Base-by-base conservation (phyloP, 2,113 vertebrate genomes). In the Butastur rufipennis region DNA sequence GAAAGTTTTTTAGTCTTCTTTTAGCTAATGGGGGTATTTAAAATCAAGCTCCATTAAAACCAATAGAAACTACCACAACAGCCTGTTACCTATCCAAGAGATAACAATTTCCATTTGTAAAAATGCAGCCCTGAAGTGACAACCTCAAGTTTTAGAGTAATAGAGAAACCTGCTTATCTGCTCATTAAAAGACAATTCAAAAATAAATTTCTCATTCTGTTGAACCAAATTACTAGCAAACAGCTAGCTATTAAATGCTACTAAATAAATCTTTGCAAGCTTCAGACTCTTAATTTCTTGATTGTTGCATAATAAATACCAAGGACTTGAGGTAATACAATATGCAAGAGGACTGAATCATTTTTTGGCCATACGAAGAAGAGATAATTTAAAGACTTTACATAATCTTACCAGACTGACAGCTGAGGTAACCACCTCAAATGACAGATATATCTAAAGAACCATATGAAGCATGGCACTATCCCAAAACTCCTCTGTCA, bases 391-490 rank as follows among this genome's bases (percentile, higher is more conserved):
- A 7, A 97, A 97, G 89, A 62, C 48, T 81, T 80, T 86, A 91
- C 59, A 27, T 91, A 96, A 94, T 94, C 93, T 50, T 73, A 83
- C 59, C 86, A 96, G 92, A 86, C 77, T 96, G 96, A 96, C 94
- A 96, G 92, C 90, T 97, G 96, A 97, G 78, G 90, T 93, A 97
- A 97, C 90, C 81, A 95, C 92, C 95, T 86, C 87, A 63, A 91
- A 71, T 59, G 95, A 92, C 91, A 93, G 68, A 74, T 97, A 67
- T 80, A 93, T 91, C 80, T 94, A 21, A 86, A 92, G 93, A 58
- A 55, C 79, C 48, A 77, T 48, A 92, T 43, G 88, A 75, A 93
- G 63, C 23, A 25, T 79, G 78, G 90, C 96, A 87, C 58, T 22
- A 43, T 70, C 70, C 89, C 95, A 97, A 92, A 80, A 43, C 66